These are phyloP conservation scores for Phyllostomus hastatus DNA, from an alignment of 2,113 vertebrate species.

Conservation along the genomic window DNA sequence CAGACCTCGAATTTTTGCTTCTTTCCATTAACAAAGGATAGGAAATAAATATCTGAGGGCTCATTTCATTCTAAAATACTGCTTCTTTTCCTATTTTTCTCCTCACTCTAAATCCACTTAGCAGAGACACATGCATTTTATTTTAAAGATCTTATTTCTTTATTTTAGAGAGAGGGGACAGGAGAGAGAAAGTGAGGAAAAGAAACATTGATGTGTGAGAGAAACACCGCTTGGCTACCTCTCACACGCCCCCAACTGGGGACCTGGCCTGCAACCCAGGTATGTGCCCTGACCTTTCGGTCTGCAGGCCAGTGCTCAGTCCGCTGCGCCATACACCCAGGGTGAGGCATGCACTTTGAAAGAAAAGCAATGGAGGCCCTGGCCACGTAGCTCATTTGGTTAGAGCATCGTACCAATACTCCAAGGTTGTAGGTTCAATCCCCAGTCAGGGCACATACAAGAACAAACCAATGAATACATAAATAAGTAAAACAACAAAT, in stretches of 20 bases:
- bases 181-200: no score
- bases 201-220: no score
- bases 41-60: neutral
- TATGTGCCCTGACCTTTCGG: no score
- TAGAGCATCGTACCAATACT: neutral
- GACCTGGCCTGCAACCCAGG: no score
- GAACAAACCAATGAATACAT: neutral
- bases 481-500: neutral
- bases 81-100: neutral
- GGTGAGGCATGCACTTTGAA: neutral
- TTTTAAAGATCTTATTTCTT: no score
- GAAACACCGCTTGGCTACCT: no score
- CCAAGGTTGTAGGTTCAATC: neutral
- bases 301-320: no score
- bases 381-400: no score
- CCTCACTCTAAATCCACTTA: neutral
- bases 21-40: neutral
- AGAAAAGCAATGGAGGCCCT: neutral
- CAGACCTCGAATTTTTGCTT: neutral
- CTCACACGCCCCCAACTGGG: no score
- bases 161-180: no score
- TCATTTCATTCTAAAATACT: constrained; percentile 27
- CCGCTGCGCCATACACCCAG: neutral
- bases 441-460: neutral
- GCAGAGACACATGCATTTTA: neutral